Percentiles rank a stretch among this genome's conserved stretches.
These are phyloP conservation scores for Monochamus saltuarius DNA, from an alignment of 1,140 invertebrate genomes.

Conservation along the genomic window DNA sequence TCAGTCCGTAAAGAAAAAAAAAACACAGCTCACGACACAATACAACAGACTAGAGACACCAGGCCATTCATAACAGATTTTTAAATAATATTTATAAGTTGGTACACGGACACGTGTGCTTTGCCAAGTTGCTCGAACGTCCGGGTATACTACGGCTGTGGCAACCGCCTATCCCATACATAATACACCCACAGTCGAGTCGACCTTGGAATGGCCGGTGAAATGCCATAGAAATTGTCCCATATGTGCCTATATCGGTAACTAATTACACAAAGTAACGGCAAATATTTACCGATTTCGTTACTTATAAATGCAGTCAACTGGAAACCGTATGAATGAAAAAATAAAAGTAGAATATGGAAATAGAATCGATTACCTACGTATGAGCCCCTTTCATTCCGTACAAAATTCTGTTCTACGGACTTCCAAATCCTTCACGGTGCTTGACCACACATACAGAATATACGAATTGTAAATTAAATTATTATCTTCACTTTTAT, in stretches of 20 bases:
- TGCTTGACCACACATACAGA: too few relatives aligned
- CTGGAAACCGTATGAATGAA: too few relatives aligned
- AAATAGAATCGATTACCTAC: too few relatives aligned
- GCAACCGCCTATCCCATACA: conserved; percentile 12
- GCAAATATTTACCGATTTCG: too few relatives aligned
- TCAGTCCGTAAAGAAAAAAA: neutral
- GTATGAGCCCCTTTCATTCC: too few relatives aligned
- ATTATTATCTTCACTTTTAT: too few relatives aligned
- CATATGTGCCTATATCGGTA: neutral
- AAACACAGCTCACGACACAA: conserved; percentile 5
- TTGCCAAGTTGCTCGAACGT: conserved; percentile 1
- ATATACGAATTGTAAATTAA: too few relatives aligned
- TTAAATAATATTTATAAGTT: conserved; percentile 12
- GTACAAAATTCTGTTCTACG: too few relatives aligned
- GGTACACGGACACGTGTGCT: conserved; percentile 7
- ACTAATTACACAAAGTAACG: too few relatives aligned
- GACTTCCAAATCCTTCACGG: too few relatives aligned
- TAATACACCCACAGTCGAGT: conserved; percentile 14
- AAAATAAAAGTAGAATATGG: too few relatives aligned
- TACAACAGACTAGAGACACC: neutral
- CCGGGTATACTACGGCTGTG: neutral
- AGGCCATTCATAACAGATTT: conserved; percentile 5
- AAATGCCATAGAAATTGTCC: conserved; percentile 12
- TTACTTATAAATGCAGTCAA: too few relatives aligned
- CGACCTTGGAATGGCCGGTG: conserved; percentile 4